These are phyloP conservation scores for Thysanoteuthis rhombus DNA, from an alignment of 2,888 invertebrate species.

Conservation along the genomic window DNA sequence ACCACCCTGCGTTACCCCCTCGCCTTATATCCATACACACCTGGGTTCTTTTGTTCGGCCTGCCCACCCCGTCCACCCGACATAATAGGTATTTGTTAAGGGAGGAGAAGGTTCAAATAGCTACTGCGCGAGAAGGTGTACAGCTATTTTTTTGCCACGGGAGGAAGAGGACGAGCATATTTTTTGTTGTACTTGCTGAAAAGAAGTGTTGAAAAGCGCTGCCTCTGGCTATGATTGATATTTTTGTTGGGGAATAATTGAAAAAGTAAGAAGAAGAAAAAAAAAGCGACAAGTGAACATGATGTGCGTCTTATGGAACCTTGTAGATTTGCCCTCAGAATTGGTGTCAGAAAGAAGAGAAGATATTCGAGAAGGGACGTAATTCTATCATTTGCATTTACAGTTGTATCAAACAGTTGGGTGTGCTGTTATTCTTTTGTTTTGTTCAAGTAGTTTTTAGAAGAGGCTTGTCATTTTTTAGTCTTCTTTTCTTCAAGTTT, in stretches of 20 bases:
- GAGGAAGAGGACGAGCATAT: not conserved
- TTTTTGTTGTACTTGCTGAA: not conserved
- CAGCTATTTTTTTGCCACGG: not conserved
- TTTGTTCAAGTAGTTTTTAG: not conserved
- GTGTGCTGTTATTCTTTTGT: not conserved
- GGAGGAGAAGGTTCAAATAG: not conserved
- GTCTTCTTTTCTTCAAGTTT: not conserved
- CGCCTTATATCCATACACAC: not conserved
- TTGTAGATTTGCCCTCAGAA: not conserved
- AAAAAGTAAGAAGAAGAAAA: not conserved
- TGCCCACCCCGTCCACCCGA: not conserved
- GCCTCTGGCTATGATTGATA: not conserved
- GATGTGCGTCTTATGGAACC: not conserved
- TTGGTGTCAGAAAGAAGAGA: not conserved
- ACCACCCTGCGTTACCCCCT: not conserved
- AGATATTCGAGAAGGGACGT: not conserved
- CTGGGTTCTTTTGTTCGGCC: not conserved
- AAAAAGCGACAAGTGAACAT: not conserved
- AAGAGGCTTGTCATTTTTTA: not conserved
- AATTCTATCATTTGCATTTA: not conserved
- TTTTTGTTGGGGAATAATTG: not conserved
- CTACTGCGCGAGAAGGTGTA: not conserved
- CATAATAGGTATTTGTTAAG: not conserved
- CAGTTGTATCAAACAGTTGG: not conserved
- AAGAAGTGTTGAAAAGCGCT: not conserved